These are phyloP conservation scores for Notarius quadriscutis DNA, from an alignment of 2,113 vertebrate genomes.

Conservation along the genomic window DNA sequence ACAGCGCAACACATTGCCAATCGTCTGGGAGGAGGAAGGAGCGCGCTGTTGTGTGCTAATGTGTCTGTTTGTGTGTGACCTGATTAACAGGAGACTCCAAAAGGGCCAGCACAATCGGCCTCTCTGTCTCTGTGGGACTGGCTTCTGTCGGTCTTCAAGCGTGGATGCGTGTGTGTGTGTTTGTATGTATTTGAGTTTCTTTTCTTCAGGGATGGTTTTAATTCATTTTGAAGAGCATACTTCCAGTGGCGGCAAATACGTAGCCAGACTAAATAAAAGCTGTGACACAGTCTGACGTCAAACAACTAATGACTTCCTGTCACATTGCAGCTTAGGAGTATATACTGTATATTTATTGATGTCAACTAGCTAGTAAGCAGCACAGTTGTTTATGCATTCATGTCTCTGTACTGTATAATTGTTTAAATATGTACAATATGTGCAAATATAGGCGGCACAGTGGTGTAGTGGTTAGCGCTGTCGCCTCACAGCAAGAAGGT, in stretches of 20 bases:
- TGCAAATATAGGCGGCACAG: not conserved
- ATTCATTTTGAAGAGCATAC: conserved; percentile 18
- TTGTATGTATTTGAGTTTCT: conserved; percentile 25
- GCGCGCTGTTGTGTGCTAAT: conserved; percentile 50
- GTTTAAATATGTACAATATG: not conserved
- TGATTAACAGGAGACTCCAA: conserved; percentile 44
- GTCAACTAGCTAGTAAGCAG: not conserved
- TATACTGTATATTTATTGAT: not conserved
- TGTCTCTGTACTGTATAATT: not conserved
- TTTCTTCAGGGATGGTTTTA: conserved; percentile 22
- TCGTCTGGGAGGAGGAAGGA: conserved; percentile 49
- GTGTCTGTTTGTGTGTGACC: conserved; percentile 54
- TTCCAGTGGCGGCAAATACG: not conserved
- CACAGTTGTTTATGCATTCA: not conserved
- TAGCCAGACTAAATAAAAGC: conserved; percentile 1
- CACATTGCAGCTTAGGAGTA: not conserved
- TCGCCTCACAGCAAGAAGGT: too few species aligned
- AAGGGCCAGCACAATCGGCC: conserved; percentile 39
- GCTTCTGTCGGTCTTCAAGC: conserved; percentile 48
- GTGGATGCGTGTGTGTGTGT: conserved; percentile 6
- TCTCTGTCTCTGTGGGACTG: conserved; percentile 51
- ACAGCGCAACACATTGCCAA: conserved; percentile 55
- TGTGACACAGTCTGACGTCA: not conserved
- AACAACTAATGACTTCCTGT: not conserved
- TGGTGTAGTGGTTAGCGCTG: too few species aligned